Percentiles rank a stretch among this genome's conserved stretches.
These are phyloP conservation scores for Laticauda laticaudata DNA, from an alignment of 2,113 vertebrate genomes.

Conservation along the genomic window DNA sequence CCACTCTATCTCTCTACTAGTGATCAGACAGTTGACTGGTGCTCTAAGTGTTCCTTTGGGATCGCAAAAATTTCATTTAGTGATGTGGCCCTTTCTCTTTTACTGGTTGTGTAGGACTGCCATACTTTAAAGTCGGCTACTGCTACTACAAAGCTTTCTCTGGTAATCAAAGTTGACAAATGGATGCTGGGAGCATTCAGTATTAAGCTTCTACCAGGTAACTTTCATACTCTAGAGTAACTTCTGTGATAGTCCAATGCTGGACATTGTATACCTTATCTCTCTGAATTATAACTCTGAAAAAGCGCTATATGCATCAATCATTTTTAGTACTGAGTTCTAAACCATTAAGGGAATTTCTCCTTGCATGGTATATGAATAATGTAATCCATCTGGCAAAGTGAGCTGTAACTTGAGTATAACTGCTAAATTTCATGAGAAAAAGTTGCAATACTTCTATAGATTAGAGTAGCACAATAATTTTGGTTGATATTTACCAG, in stretches of 20 bases:
- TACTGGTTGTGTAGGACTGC: not conserved
- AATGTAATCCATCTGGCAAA: constrained; percentile 27
- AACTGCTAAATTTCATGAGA: constrained; percentile 21
- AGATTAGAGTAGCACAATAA: constrained; percentile 17
- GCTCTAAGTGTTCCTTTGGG: not conserved
- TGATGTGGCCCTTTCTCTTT: not conserved
- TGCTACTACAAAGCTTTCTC: not conserved
- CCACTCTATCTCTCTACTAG: not conserved
- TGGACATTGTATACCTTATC: not conserved
- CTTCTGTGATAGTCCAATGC: not conserved
- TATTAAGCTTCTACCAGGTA: not conserved
- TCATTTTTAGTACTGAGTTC: not conserved
- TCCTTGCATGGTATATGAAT: constrained; percentile 16
- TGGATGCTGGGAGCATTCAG: not conserved
- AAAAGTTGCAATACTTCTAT: constrained; percentile 7
- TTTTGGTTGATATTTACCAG: constrained; percentile 7
- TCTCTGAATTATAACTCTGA: not conserved
- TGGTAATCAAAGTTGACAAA: not conserved
- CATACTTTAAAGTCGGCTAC: not conserved
- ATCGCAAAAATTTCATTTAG: not conserved
- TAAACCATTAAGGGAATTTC: constrained; percentile 10
- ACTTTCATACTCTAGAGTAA: not conserved
- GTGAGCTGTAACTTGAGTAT: constrained; percentile 6
- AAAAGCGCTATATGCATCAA: not conserved
- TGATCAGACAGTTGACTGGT: not conserved